phyloP scores from a whole-genome alignment of 2,797 vertebrate genomes.

The Acanthurus lineatus region DNA sequence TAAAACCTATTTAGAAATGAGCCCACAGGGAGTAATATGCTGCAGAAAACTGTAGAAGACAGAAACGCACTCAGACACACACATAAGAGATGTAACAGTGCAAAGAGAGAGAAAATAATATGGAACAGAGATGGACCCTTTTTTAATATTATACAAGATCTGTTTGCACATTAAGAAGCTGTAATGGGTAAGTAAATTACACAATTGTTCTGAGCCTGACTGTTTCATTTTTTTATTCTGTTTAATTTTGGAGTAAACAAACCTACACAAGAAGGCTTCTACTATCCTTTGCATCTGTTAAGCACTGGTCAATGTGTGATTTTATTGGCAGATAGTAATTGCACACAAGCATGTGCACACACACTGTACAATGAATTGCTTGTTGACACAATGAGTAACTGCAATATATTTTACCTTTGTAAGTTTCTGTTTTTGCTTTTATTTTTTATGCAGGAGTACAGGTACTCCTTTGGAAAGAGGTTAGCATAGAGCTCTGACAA shows the following conservation, averaged over 20 bases:
- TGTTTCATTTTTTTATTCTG: conserved; percentile 12
- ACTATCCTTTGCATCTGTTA: too few species aligned
- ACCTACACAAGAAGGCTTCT: background rate
- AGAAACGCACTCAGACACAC: conserved; percentile 5
- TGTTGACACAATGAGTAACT: too few species aligned
- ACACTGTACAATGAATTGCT: too few species aligned
- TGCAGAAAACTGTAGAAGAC: background rate
- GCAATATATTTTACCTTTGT: too few species aligned
- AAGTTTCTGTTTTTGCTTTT: too few species aligned
- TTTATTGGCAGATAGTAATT: too few species aligned
- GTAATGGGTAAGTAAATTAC: conserved; percentile 23
- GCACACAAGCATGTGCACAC: too few species aligned
- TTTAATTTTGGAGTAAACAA: conserved; percentile 30
- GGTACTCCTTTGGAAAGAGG: too few species aligned
- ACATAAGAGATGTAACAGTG: background rate
- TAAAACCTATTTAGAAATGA: conserved; percentile 38
- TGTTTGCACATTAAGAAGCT: conserved; percentile 13
- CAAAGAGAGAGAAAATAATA: background rate
- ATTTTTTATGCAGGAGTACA: too few species aligned
- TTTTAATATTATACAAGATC: conserved; percentile 1
- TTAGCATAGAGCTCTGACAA: background rate
- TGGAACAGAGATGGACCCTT: background rate
- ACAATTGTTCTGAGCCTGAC: background rate
- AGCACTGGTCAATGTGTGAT: too few species aligned
- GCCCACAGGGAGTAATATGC: background rate